Conservation (phyloP, 2,113 vertebrate species). For the Nestor notabilis region DNA sequence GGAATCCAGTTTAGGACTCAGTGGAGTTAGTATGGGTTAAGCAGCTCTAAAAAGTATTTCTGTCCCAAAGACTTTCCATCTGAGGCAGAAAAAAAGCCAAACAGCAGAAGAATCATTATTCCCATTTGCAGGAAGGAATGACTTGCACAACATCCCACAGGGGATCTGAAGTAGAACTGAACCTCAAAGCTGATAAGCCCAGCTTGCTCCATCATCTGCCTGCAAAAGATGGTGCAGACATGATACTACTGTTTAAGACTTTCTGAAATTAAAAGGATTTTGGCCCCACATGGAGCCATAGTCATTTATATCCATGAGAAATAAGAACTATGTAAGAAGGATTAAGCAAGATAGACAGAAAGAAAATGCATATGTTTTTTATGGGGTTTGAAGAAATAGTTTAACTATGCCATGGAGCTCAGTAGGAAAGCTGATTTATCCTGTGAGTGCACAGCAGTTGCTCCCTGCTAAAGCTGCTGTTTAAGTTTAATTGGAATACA, state of each 20-base stretch:
- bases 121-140: neutral
- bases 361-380: neutral
- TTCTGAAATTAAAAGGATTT: neutral
- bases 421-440: conserved; percentile 44
- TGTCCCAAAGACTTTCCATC: neutral
- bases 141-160: neutral
- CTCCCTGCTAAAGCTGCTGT: conserved; percentile 6
- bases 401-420: neutral
- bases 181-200: neutral
- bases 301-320: neutral
- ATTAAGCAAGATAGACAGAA: neutral
- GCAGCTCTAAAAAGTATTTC: neutral
- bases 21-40: neutral
- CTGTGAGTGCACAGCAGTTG: conserved; percentile 10
- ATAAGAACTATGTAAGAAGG: neutral
- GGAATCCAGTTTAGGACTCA: neutral
- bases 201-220: neutral
- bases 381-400: neutral
- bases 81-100: neutral
- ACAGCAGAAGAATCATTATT: neutral
- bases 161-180: neutral
- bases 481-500: conserved; percentile 49
- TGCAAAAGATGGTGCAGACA: neutral
- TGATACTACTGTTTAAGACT: neutral
- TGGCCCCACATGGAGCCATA: neutral